Evolutionary conservation across 2,888 invertebrate species (phyloP), one percentile per base, ranked within the genome.

Genomic region (Brachycybe producta): DNA sequence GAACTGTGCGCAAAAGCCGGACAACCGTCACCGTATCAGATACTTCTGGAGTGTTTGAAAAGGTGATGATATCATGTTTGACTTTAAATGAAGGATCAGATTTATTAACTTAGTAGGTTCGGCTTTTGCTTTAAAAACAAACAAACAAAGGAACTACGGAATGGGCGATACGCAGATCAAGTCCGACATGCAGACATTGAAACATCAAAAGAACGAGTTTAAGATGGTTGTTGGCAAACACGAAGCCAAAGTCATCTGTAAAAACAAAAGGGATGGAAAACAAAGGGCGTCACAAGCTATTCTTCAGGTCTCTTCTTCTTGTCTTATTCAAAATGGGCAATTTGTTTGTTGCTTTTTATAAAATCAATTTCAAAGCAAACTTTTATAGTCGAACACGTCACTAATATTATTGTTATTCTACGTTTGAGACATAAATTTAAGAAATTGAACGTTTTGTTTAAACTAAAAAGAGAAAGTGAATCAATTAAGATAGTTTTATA

Each of bases 1-100:
- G 92, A 94, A 68, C 83, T 95, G 67, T 95, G 94, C 69, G 82
- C 84, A n/a, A 90, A 90, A 66, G 87, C 92, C 0, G 91, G 92
- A 42, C 94, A 95, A 69, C 91, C 91, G 0, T 82, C 86, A 8
- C 97, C 97, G 0, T 94, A 90, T 71, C 84, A 90, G 58, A 85
- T 95, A 56, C 73, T 97, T 49, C 72, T 90, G 41, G 94, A 91
- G 4, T 94, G 94, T 63, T 73, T 94, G 52, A 84, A 90, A 65
- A 72, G 73, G 73, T 73, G 58, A 58, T 53, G 35, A 8, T 15
- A 11, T 24, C 15, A 13, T 11, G 8, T 38, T 38, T 2, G 11
- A 5, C 13, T 46, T 36, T 39, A 13, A 15, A 8, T 15, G 11
- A 11, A 8, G 17, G 39, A 11, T 15, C 17, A 39, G 8, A 39